Percentiles rank a stretch among this genome's conserved stretches.
phyloP scores from a whole-genome alignment of 2,113 vertebrate species.

The mouse (Mus musculus) region GRCm39 chr2:134072501-134073000 shows the following conservation, averaged over 20 bases:
- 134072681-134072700: background rate
- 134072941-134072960: background rate
- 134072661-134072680: background rate
- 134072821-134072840: background rate
- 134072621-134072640: no score
- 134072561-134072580: background rate
- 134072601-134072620: no score
- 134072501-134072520: background rate
- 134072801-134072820: background rate
- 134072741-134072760: background rate
- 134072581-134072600: no score
- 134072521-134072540: background rate
- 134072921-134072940: background rate
- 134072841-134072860: background rate
- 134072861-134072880: background rate
- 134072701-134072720: background rate
- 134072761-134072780: background rate
- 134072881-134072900: background rate
- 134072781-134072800: background rate
- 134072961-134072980: background rate
- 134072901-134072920: fast-evolving
- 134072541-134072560: background rate
- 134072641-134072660: no score
- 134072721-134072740: background rate
- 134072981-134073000: background rate